These are phyloP conservation scores for Varanus salvator DNA, from an alignment of 2,113 vertebrate genomes.

Conservation along the genomic window DNA sequence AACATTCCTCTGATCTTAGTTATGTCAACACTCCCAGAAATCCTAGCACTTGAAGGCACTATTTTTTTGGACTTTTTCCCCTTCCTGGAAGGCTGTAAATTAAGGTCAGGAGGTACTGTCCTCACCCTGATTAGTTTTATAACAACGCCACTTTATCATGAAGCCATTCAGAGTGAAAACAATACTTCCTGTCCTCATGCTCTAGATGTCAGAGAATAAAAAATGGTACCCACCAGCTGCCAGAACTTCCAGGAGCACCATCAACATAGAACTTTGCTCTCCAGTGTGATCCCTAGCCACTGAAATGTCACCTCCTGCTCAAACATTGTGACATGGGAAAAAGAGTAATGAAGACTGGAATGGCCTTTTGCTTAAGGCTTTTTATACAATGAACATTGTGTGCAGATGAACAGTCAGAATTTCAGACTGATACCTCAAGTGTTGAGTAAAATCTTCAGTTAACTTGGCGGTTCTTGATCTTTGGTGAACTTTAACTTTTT, in stretches of 20 bases:
- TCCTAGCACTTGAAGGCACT: background rate
- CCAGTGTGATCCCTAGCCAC: background rate
- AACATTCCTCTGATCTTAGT: no score
- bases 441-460: background rate
- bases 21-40: no score
- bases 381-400: background rate
- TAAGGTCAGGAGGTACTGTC: no score
- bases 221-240: background rate
- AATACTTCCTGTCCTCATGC: background rate
- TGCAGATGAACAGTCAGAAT: background rate
- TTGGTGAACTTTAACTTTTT: background rate
- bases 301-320: background rate
- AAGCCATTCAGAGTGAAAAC: background rate
- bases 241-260: background rate
- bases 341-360: background rate
- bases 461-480: background rate
- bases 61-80: background rate
- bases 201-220: background rate
- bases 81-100: background rate
- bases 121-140: background rate
- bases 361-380: background rate
- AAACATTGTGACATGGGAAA: background rate
- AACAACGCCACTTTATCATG: background rate
- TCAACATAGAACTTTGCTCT: background rate
- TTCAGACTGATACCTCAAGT: background rate